Evolutionary conservation across 2,797 vertebrate species (phyloP).

Genomic region (Sebastolobus alascanus): DNA sequence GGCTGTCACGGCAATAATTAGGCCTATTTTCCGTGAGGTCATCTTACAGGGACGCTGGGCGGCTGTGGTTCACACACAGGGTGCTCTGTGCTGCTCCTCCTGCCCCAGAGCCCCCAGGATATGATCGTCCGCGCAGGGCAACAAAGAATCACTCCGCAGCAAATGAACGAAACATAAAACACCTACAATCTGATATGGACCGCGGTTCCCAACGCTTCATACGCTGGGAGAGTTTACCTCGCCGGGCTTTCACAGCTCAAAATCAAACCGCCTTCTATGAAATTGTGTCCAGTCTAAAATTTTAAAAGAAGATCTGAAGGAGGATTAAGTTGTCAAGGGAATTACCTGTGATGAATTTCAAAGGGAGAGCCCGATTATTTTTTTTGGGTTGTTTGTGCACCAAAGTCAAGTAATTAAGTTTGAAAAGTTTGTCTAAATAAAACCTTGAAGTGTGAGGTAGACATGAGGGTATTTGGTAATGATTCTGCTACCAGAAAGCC

Average conservation of each 20-base stretch:
- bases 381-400: constrained; percentile 24
- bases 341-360: constrained; percentile 55
- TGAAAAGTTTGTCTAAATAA: constrained; percentile 56
- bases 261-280: constrained; percentile 52
- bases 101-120: constrained; percentile 80
- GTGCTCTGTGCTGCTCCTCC: constrained; percentile 77
- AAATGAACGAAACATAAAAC: constrained; percentile 79
- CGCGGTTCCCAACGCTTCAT: constrained; percentile 60
- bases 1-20: constrained; percentile 89
- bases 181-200: constrained; percentile 77
- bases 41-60: constrained; percentile 87
- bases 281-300: constrained; percentile 54
- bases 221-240: constrained; percentile 64
- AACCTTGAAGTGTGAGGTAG: constrained; percentile 53
- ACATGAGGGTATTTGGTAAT: constrained; percentile 54
- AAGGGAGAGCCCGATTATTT: constrained; percentile 16
- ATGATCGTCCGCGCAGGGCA: constrained; percentile 74
- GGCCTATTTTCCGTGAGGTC: constrained; percentile 88
- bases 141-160: constrained; percentile 81
- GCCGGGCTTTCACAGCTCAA: constrained; percentile 50
- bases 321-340: constrained; percentile 65
- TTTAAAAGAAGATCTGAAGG: constrained; percentile 60
- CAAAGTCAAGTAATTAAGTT: constrained; percentile 43
- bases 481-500: constrained; percentile 61
- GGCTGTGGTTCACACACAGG: constrained; percentile 87